phyloP scores from a whole-genome alignment of 2,888 invertebrate genomes.

The Epinotia nisella region DNA sequence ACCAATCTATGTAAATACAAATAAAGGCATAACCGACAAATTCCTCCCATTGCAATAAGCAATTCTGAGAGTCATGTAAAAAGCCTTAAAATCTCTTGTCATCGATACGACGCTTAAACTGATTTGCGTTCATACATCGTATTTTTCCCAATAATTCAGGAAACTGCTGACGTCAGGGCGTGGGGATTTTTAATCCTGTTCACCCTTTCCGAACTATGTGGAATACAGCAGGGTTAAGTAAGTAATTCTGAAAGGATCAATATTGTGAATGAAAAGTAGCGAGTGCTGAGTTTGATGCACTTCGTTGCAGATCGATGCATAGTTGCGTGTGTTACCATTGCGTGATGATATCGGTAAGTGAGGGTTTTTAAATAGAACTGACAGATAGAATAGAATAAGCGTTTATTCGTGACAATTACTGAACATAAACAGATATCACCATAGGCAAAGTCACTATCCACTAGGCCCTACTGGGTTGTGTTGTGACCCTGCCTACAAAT shows the following conservation, averaged over 20 bases:
- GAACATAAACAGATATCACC: too few species aligned
- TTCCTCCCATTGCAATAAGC: not conserved
- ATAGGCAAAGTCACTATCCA: too few species aligned
- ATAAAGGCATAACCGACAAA: not conserved
- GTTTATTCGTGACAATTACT: too few species aligned
- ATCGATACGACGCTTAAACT: not conserved
- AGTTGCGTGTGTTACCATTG: slow-evolving; percentile 8
- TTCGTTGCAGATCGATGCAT: slow-evolving; percentile 11
- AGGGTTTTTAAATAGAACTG: not conserved
- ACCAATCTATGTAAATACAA: slow-evolving; percentile 52
- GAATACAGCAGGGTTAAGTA: slow-evolving; percentile 19
- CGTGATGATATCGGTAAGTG: slow-evolving; percentile 4
- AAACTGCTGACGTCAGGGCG: slow-evolving; percentile 52
- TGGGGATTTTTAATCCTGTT: slow-evolving; percentile 43
- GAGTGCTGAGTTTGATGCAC: slow-evolving; percentile 8
- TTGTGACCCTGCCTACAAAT: too few species aligned
- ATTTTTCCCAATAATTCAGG: slow-evolving; percentile 63
- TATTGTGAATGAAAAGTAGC: not conserved
- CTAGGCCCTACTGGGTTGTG: too few species aligned
- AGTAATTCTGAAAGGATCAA: too few species aligned
- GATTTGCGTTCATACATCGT: slow-evolving; percentile 49
- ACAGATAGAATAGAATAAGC: not conserved
- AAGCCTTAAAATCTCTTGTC: not conserved
- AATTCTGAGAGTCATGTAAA: not conserved
- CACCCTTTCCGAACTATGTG: slow-evolving; percentile 42